Evolutionary conservation across 2,888 invertebrate genomes (phyloP).

Genomic region (Leptopilina drosophilae): DNA sequence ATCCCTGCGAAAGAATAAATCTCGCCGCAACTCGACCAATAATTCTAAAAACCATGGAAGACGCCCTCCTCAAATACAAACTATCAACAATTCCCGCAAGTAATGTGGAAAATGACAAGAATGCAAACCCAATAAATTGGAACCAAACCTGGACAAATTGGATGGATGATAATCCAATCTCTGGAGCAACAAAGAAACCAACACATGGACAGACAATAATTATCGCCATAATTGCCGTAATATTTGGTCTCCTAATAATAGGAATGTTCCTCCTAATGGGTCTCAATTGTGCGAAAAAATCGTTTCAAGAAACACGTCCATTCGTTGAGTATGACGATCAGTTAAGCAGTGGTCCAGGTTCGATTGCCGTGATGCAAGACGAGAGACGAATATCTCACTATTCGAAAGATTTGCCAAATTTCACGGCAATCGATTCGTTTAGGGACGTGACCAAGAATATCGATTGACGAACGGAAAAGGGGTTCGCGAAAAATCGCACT

Average conservation of each 20-base stretch:
- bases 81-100: constrained; percentile 75
- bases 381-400: constrained; percentile 26
- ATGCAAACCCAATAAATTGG: constrained; percentile 79
- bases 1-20: constrained; percentile 77
- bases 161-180: constrained; percentile 76
- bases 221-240: constrained; percentile 57
- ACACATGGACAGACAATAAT: constrained; percentile 19
- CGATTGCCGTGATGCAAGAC: background rate
- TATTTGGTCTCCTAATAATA: constrained; percentile 56
- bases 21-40: constrained; percentile 75
- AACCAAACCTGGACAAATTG: constrained; percentile 81
- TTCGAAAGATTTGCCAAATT: constrained; percentile 40
- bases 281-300: constrained; percentile 51
- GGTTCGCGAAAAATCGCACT: constrained; percentile 52
- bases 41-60: constrained; percentile 76
- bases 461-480: constrained; percentile 54
- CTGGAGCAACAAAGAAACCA: background rate
- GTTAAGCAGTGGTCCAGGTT: background rate
- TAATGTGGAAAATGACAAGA: constrained; percentile 76
- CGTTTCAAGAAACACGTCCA: background rate
- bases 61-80: constrained; percentile 75
- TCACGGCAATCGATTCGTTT: constrained; percentile 44
- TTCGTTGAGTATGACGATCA: constrained; percentile 9
- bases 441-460: constrained; percentile 51
- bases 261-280: constrained; percentile 54